Base-by-base conservation (phyloP, 2,888 invertebrate genomes). In the Sphinx pinastri region DNA sequence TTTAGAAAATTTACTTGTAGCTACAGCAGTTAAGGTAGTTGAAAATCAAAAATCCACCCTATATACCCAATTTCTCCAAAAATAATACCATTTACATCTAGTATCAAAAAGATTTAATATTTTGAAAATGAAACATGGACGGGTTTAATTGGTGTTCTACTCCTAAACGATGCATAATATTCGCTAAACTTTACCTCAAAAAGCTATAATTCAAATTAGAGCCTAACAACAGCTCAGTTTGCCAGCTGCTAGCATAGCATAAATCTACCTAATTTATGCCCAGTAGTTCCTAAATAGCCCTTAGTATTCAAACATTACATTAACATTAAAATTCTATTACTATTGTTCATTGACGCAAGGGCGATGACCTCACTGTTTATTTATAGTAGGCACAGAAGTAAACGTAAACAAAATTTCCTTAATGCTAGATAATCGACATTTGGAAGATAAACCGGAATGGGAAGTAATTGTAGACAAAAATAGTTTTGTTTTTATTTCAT, bases 341-440 rank as follows among this genome's bases (percentile, higher is more conserved):
- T 60, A 54, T 54, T 54, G 60, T 63, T 69, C 51, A 68, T 57
- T 68, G 60, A 68, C 52, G 38, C 54, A 58, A 49, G 69, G 69
- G 54, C 60, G 52, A 54, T 54, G 69, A 69, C 60, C 69, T 16
- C 51, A 49, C 19, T 19, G 38, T 68, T 52, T 69, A 69, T 69
- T 69, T 60, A 69, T 69, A 60, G 69, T 51, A 59, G 45, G 38
- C 12, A 49, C 19, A 19, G 47, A 63, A 47, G 47, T 13, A 19
- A 63, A 63, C 16, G 63, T 49, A 63, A 63, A 63, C 63, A 63
- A 49, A 19, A 13, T 63, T 63, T 49, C 47, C 49, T 49, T 47
- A 63, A 47, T 47, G 63, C 49, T 7, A 49, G 63, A 47, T 63
- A 63, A 63, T 63, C 49, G 49, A 63, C 47, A 63, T 63, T 63